phyloP scores from a whole-genome alignment of 2,888 invertebrate genomes.

The Steinernema hermaphroditum region DNA sequence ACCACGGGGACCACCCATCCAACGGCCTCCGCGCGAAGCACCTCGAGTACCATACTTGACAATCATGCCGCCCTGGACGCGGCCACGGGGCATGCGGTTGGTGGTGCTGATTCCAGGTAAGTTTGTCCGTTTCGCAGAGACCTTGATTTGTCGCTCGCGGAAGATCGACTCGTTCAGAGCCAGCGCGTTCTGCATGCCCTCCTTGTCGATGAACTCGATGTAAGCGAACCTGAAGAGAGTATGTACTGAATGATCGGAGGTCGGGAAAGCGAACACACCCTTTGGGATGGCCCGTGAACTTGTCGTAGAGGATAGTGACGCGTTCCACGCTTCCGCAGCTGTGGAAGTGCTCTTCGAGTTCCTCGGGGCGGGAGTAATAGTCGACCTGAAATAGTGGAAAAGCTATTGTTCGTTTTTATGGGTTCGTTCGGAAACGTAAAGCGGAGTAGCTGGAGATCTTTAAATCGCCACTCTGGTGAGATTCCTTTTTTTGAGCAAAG shows the following conservation, averaged over 20 bases:
- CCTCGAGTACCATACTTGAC: slow-evolving; percentile 58
- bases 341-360: slow-evolving; percentile 96
- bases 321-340: slow-evolving; percentile 98
- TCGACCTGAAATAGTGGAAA: slow-evolving; percentile 76
- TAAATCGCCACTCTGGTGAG: too few species aligned
- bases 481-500: too few species aligned
- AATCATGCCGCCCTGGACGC: slow-evolving; percentile 70
- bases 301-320: slow-evolving; percentile 98
- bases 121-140: slow-evolving; percentile 91
- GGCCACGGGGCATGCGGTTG: slow-evolving; percentile 76
- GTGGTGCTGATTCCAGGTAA: slow-evolving; percentile 92
- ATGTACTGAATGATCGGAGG: too few species aligned
- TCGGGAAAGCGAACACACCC: slow-evolving; percentile 71
- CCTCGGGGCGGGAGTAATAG: slow-evolving; percentile 97
- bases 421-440: too few species aligned
- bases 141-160: slow-evolving; percentile 96
- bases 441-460: too few species aligned
- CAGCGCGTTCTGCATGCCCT: slow-evolving; percentile 94
- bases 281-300: slow-evolving; percentile 97
- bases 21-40: slow-evolving; percentile 51
- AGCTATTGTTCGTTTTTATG: too few species aligned
- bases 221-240: slow-evolving; percentile 81
- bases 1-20: slow-evolving; percentile 40
- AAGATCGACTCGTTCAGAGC: slow-evolving; percentile 97
- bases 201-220: slow-evolving; percentile 96